These are phyloP conservation scores for Cosmia trapezina DNA, from an alignment of 2,888 invertebrate species.

Conservation along the genomic window DNA sequence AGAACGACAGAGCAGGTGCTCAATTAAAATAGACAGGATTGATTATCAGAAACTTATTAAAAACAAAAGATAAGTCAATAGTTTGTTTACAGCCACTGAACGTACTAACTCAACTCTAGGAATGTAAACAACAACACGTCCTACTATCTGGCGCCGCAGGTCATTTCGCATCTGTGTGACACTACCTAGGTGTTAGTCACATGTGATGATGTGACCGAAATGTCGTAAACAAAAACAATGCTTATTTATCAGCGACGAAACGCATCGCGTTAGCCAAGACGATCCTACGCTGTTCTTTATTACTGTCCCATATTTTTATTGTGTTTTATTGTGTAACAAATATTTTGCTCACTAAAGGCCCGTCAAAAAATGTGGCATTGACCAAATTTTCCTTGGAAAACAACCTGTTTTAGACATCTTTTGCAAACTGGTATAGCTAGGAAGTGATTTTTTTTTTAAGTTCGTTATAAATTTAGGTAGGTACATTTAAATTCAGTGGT, in stretches of 20 bases:
- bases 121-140: constrained; percentile 54
- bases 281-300: constrained; percentile 27
- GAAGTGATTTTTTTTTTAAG: constrained; percentile 31
- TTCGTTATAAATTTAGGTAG: no score
- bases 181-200: constrained; percentile 40
- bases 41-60: background rate
- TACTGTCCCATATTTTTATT: constrained; percentile 10
- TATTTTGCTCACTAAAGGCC: constrained; percentile 5
- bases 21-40: background rate
- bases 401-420: constrained; percentile 11
- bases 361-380: constrained; percentile 14
- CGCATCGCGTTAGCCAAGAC: constrained; percentile 53
- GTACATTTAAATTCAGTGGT: background rate
- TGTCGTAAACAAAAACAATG: constrained; percentile 66
- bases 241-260: constrained; percentile 57
- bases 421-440: constrained; percentile 20
- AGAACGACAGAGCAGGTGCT: background rate
- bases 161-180: constrained; percentile 37
- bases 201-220: constrained; percentile 33
- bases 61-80: constrained; percentile 18
- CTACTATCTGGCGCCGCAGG: constrained; percentile 22
- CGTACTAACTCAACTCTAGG: constrained; percentile 27
- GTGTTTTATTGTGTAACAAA: constrained; percentile 17
- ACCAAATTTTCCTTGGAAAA: constrained; percentile 10
- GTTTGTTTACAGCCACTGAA: constrained; percentile 30